These are phyloP conservation scores for Yoshiicerus persimilis DNA, from an alignment of 1,140 invertebrate species.

Conservation along the genomic window DNA sequence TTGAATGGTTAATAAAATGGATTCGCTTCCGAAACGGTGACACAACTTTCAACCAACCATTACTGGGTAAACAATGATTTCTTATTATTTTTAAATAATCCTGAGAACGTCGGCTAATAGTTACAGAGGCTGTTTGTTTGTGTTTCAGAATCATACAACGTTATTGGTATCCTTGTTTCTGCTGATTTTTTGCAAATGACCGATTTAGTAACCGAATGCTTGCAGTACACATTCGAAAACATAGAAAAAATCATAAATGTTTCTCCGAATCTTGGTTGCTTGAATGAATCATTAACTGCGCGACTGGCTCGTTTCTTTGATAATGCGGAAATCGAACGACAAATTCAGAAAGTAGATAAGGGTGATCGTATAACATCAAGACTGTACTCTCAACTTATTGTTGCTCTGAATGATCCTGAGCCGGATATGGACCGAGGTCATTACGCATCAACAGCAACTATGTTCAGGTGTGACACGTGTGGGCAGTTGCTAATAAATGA, in stretches of 20 bases:
- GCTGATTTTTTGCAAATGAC: conserved; percentile 94
- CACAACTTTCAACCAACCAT: conserved; percentile 61
- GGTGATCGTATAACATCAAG: conserved; percentile 81
- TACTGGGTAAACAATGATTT: conserved; percentile 63
- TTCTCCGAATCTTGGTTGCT: conserved; percentile 74
- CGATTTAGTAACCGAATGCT: conserved; percentile 74
- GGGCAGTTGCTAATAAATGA: conserved; percentile 58
- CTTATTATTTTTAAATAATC: too few relatives aligned
- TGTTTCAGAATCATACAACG: conserved; percentile 73
- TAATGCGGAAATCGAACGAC: conserved; percentile 37
- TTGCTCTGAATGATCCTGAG: conserved; percentile 68
- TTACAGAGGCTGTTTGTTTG: conserved; percentile 43
- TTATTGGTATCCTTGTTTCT: conserved; percentile 87
- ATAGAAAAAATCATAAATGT: conserved; percentile 77
- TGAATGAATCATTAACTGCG: conserved; percentile 74
- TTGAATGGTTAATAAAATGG: conserved; percentile 97
- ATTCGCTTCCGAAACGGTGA: conserved; percentile 58
- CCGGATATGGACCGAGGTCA: conserved; percentile 73
- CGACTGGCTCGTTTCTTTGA: conserved; percentile 31
- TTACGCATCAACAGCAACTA: conserved; percentile 71
- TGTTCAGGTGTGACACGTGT: conserved; percentile 71
- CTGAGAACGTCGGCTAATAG: too few relatives aligned
- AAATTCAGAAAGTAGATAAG: conserved; percentile 65
- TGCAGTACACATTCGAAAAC: conserved; percentile 76
- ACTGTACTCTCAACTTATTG: conserved; percentile 78